A percentile compares a stretch with the other conserved stretches of the same genome.
Conservation (phyloP, 2,797 vertebrate genomes). For the Gorsachius magnificus region DNA sequence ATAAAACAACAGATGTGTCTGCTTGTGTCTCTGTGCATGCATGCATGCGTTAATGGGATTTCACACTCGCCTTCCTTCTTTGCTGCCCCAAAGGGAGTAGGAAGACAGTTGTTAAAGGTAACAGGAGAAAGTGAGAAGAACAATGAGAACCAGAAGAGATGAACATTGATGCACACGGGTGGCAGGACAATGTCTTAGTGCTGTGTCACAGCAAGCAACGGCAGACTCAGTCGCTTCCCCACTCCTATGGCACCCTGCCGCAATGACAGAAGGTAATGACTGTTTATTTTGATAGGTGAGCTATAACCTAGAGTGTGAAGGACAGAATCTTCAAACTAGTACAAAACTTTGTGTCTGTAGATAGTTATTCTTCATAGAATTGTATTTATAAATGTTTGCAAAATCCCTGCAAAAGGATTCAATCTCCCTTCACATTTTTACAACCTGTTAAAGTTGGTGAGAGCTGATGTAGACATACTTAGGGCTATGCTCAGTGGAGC, state of each 20-base stretch:
- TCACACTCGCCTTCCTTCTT: background rate
- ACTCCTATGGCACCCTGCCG: background rate
- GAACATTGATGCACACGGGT: rapidly evolving
- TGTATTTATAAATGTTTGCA: background rate
- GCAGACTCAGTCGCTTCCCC: background rate
- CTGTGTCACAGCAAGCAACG: background rate
- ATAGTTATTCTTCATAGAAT: background rate
- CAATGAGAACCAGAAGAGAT: background rate
- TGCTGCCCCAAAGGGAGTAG: background rate
- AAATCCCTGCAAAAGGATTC: background rate
- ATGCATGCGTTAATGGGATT: conserved; percentile 5
- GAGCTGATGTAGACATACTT: background rate
- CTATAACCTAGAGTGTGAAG: background rate
- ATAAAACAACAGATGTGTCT: conserved; percentile 16
- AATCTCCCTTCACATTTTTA: background rate
- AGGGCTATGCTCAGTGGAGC: background rate
- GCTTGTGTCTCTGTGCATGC: background rate
- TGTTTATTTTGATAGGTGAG: background rate
- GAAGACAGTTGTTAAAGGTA: background rate
- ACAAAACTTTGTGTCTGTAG: background rate
- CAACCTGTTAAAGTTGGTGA: background rate
- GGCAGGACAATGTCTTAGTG: background rate
- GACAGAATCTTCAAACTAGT: background rate
- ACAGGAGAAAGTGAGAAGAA: background rate
- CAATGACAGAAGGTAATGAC: background rate